Evolutionary conservation across 1,140 invertebrate genomes (phyloP).

Genomic region (Drosophila lini): DNA sequence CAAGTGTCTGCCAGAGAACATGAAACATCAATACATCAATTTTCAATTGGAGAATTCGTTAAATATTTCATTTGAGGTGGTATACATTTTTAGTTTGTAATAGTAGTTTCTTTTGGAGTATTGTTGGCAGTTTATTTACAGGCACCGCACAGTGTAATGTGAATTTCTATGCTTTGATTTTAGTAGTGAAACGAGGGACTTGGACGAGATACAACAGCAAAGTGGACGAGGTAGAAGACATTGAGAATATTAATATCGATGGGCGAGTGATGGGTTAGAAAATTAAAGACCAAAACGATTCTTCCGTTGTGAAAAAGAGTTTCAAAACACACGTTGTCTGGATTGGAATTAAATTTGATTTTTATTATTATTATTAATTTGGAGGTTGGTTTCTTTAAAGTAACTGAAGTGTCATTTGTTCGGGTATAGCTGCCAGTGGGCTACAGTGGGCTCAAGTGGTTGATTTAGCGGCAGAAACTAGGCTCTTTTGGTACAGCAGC

Average conservation of each 20-base stretch:
- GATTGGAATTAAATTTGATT: constrained; percentile 39
- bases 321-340: constrained; percentile 45
- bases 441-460: constrained; percentile 41
- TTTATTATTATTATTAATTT: constrained; percentile 47
- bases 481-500: constrained; percentile 71
- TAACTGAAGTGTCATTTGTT: constrained; percentile 38
- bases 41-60: constrained; percentile 65
- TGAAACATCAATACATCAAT: constrained; percentile 38
- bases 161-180: constrained; percentile 73
- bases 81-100: constrained; percentile 51
- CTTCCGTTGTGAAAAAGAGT: constrained; percentile 40
- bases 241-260: constrained; percentile 51
- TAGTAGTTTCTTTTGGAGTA: constrained; percentile 30
- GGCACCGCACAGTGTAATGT: constrained; percentile 82
- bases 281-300: constrained; percentile 23
- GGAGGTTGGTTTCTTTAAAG: constrained; percentile 23
- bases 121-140: constrained; percentile 78
- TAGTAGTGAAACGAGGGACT: constrained; percentile 63
- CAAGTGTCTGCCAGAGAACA: constrained; percentile 35
- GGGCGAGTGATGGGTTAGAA: constrained; percentile 38
- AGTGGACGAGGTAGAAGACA: constrained; percentile 50
- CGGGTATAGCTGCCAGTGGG: constrained; percentile 44
- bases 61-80: constrained; percentile 78
- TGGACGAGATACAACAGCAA: constrained; percentile 46
- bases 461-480: constrained; percentile 45